Percentiles rank a stretch among this genome's conserved stretches.
phyloP scores from a whole-genome alignment of 1,140 invertebrate genomes.

The Onthophagus taurus region DNA sequence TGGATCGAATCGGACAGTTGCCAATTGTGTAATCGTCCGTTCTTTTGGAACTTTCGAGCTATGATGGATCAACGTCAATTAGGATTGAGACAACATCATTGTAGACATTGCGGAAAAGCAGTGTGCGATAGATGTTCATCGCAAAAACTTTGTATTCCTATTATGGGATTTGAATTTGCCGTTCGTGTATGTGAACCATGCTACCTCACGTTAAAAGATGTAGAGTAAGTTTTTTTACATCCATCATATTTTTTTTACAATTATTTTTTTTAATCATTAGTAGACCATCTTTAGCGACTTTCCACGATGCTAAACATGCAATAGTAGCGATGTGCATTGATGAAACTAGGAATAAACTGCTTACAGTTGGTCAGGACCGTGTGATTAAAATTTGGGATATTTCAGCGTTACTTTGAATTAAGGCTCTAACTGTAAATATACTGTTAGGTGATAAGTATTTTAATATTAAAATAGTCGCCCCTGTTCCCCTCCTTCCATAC shows the following conservation, averaged over 20 bases:
- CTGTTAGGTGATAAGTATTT: slow-evolving; percentile 15
- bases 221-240: slow-evolving; percentile 57
- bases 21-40: slow-evolving; percentile 85
- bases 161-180: slow-evolving; percentile 97
- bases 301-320: slow-evolving; percentile 91
- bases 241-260: not conserved
- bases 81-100: slow-evolving; percentile 84
- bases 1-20: slow-evolving; percentile 93
- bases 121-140: slow-evolving; percentile 88
- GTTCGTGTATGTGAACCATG: slow-evolving; percentile 93
- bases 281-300: slow-evolving; percentile 80
- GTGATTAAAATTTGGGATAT: slow-evolving; percentile 86
- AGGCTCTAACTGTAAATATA: slow-evolving; percentile 6
- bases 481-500: too few relatives aligned
- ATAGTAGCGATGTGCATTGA: slow-evolving; percentile 84
- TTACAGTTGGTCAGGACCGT: slow-evolving; percentile 90
- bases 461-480: too few relatives aligned
- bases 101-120: slow-evolving; percentile 84
- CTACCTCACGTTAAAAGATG: slow-evolving; percentile 68
- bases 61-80: slow-evolving; percentile 97
- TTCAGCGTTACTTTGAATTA: slow-evolving; percentile 40
- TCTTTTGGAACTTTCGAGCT: slow-evolving; percentile 96
- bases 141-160: slow-evolving; percentile 77
- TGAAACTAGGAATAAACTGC: slow-evolving; percentile 69
- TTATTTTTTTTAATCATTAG: slow-evolving; percentile 44